Evolutionary conservation across 1,140 invertebrate species (phyloP), one percentile per base, ranked within the genome.

Genomic region (Diachasma alloeum): DNA sequence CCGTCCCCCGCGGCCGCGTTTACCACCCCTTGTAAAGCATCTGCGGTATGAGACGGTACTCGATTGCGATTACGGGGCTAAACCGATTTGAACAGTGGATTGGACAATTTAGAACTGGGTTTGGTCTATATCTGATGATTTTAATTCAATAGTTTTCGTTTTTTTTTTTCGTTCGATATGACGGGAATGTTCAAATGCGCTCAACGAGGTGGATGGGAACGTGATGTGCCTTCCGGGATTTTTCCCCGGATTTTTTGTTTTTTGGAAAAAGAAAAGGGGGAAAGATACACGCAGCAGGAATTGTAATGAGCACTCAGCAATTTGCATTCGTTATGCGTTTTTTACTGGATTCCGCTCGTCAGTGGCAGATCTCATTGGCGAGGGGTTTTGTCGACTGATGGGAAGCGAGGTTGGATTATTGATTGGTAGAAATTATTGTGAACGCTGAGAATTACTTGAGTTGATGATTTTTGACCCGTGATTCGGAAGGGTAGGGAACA

Each of bases 301-400:
- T 76, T 53, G 74, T 76, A 76, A 76, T 76, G 74, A 76, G 74
- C 74, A 76, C 74, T 76, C 74, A 56, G 74, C 63, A 76, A 76
- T 76, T 76, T 76, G 74, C 74, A 76, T 76, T 76, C 74, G 74
- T 76, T 76, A 76, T 68, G 31, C 46, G 67, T 69, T 44, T n/a
- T 46, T 69, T 37, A 69, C 66, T 69, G 44, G 63, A 31, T 46
- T 42, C 48, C 69, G 42, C n/a, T 75, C 44, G 46, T 75, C 74
- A 70, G 66, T 46, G 68, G 39, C 59, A 63, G 48, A 19, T 53
- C 48, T 53, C 48, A 53, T 53, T 53, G 48, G 9, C 6, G 48
- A 53, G 17, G 15, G 15, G 15, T 53, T 53, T 53, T 53, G n/a
- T 53, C 48, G 6, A 42, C 0, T 53, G 17, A 53, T 53, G 17